Conservation (phyloP, 30 jellyfish, hydroid and myxozoan genomes). For the Nemopilema nomurai region DNA sequence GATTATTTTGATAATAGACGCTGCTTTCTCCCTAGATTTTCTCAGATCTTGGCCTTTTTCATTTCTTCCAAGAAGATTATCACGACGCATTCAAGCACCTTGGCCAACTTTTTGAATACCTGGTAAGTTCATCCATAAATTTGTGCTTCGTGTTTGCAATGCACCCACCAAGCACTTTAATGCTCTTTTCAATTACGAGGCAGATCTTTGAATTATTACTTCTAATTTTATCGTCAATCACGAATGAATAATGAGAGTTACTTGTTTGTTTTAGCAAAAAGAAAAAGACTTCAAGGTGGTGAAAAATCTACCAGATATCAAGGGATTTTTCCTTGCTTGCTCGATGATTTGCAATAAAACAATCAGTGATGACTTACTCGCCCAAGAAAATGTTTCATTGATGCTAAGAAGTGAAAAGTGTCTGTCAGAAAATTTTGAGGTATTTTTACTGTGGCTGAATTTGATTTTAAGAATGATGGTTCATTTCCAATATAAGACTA, state of each 20-base stretch:
- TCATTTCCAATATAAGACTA: too few species aligned
- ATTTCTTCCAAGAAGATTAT: conserved; percentile 54
- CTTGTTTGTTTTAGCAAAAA: conserved; percentile 13
- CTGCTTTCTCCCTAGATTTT: too few species aligned
- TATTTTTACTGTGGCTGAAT: not conserved
- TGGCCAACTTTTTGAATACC: conserved; percentile 11
- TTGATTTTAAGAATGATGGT: too few species aligned
- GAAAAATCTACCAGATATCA: conserved; percentile 12
- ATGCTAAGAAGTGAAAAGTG: conserved; percentile 29
- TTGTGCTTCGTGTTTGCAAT: too few species aligned
- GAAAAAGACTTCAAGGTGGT: not conserved
- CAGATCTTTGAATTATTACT: not conserved
- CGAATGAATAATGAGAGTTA: too few species aligned
- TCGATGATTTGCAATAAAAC: conserved; percentile 30
- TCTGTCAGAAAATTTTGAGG: conserved; percentile 23
- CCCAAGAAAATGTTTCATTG: conserved; percentile 5
- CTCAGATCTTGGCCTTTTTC: conserved; percentile 51
- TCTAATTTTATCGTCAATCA: too few species aligned
- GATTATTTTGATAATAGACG: too few species aligned
- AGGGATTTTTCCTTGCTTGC: conserved; percentile 37
- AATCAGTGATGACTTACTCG: not conserved
- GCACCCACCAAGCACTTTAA: too few species aligned
- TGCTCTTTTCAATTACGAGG: not conserved
- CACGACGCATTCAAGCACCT: conserved; percentile 36
- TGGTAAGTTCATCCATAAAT: too few species aligned